Percentiles rank a stretch among this genome's conserved stretches.
phyloP scores from a whole-genome alignment of 2,888 invertebrate genomes.

The Allacma fusca region DNA sequence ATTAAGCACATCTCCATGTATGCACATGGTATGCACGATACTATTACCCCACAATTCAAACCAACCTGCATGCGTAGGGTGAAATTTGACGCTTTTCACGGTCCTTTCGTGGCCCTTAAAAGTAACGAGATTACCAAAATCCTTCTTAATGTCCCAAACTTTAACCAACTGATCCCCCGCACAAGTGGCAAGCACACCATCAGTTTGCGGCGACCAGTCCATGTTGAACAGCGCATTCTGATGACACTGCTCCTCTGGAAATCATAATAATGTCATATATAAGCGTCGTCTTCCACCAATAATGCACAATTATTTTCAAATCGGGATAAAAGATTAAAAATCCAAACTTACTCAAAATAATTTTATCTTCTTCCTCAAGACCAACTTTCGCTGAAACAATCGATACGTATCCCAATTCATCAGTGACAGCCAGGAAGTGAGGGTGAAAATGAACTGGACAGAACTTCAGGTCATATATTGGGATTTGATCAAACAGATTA shows the following conservation, averaged over 20 bases:
- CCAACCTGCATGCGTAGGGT: constrained; percentile 71
- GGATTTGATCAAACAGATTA: constrained; percentile 65
- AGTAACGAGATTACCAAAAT: constrained; percentile 68
- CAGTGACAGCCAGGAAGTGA: constrained; percentile 80
- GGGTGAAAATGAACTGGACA: constrained; percentile 73
- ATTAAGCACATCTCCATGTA: no score
- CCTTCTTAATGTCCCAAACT: constrained; percentile 75
- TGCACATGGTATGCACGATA: no score
- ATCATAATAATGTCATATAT: no score
- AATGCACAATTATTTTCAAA: no score
- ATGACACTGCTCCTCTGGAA: constrained; percentile 68
- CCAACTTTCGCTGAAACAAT: constrained; percentile 64
- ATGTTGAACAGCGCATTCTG: constrained; percentile 89
- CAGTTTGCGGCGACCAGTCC: constrained; percentile 80
- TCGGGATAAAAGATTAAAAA: no score
- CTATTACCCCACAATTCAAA: background rate
- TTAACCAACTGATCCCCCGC: constrained; percentile 85
- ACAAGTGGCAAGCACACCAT: constrained; percentile 79
- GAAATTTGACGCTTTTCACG: constrained; percentile 81
- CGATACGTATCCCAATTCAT: constrained; percentile 82
- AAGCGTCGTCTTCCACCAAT: no score
- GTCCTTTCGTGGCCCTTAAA: constrained; percentile 76
- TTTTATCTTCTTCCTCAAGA: constrained; percentile 30
- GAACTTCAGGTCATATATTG: constrained; percentile 83
- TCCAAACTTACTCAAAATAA: constrained; percentile 37